Evolutionary conservation across 1,140 invertebrate genomes (phyloP).

Genomic region (Drosophila melanica): DNA sequence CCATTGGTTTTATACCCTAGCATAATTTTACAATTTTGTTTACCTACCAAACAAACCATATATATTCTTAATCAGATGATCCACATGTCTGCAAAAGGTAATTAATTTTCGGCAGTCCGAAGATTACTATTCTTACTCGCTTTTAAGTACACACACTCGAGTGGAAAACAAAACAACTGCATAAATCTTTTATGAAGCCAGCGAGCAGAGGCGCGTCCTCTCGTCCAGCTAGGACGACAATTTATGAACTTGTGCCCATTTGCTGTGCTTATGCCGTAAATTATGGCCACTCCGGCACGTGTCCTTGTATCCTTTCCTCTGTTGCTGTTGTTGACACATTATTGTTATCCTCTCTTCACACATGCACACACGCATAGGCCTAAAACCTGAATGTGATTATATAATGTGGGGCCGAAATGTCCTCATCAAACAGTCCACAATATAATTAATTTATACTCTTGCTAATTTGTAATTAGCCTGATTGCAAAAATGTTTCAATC

Average conservation of each 20-base stretch:
- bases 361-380: not conserved
- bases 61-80: too few species aligned
- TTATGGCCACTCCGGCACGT: constrained; percentile 52
- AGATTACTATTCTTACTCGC: too few species aligned
- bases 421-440: constrained; percentile 32
- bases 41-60: too few species aligned
- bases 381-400: constrained; percentile 32
- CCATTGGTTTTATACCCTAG: not conserved
- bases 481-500: constrained; percentile 32
- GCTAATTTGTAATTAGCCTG: constrained; percentile 59
- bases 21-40: too few species aligned
- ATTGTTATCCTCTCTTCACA: not conserved
- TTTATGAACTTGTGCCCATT: constrained; percentile 67
- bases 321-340: constrained; percentile 37
- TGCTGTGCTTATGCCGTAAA: constrained; percentile 57
- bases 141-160: constrained; percentile 42
- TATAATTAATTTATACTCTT: constrained; percentile 64
- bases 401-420: constrained; percentile 37
- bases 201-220: constrained; percentile 20
- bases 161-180: not conserved
- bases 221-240: constrained; percentile 38
- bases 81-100: too few species aligned
- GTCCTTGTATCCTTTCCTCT: constrained; percentile 44
- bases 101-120: too few species aligned
- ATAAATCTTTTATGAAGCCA: constrained; percentile 23